Evolutionary conservation across 2,113 vertebrate genomes (phyloP).

Genomic region (Uria aalge): DNA sequence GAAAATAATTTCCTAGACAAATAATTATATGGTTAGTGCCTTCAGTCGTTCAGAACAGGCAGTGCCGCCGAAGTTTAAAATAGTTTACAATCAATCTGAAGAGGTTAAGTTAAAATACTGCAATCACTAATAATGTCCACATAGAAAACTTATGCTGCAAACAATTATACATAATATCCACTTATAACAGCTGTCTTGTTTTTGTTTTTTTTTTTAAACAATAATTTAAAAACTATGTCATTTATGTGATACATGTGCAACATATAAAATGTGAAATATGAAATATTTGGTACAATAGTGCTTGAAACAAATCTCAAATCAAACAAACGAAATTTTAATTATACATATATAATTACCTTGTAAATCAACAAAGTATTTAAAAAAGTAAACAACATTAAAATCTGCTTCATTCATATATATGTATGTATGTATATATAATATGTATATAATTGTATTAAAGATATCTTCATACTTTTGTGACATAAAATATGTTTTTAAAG

Average conservation of each 20-base stretch:
- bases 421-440: conserved; percentile 84
- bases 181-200: conserved; percentile 79
- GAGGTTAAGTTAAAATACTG: conserved; percentile 85
- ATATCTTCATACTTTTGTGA: conserved; percentile 82
- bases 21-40: conserved; percentile 76
- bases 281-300: conserved; percentile 88
- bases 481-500: conserved; percentile 85
- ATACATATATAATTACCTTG: conserved; percentile 82
- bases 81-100: conserved; percentile 83
- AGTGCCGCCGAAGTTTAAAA: conserved; percentile 76
- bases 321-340: conserved; percentile 81
- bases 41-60: conserved; percentile 73
- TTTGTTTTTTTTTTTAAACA: conserved; percentile 77
- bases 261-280: conserved; percentile 85
- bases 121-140: conserved; percentile 82
- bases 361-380: conserved; percentile 85
- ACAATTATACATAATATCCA: conserved; percentile 83
- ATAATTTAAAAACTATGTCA: conserved; percentile 84
- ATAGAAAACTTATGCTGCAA: conserved; percentile 82
- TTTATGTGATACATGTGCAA: conserved; percentile 82
- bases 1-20: conserved; percentile 71
- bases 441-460: conserved; percentile 84
- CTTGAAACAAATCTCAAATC: conserved; percentile 84
- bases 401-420: conserved; percentile 84
- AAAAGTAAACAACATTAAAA: conserved; percentile 89